A percentile compares a stretch with the other conserved stretches of the same genome.
Conservation (phyloP, 2,113 vertebrate species). For the Phyllostomus discolor region DNA sequence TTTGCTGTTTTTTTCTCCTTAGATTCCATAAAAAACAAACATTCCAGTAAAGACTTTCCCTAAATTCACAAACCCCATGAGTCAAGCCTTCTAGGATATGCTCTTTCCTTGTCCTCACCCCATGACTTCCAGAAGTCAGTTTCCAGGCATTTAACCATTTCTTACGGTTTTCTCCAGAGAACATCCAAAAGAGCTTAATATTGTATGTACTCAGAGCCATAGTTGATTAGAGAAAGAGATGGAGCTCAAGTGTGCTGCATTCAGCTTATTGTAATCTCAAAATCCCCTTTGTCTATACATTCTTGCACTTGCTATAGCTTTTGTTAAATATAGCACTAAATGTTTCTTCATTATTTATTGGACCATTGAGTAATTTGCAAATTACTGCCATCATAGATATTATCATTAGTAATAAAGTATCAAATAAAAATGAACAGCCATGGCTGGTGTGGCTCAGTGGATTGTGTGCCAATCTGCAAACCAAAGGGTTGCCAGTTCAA, state of each 20-base stretch:
- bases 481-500: too few relatives aligned
- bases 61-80: not conserved
- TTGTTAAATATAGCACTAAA: not conserved
- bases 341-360: not conserved
- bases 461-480: too few relatives aligned
- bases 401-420: not conserved
- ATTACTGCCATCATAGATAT: not conserved
- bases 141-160: not conserved
- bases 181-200: not conserved
- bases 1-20: not conserved
- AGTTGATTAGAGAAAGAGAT: not conserved
- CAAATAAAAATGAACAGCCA: not conserved
- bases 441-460: too few relatives aligned
- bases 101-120: not conserved
- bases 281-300: not conserved
- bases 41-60: not conserved
- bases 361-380: not conserved
- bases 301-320: not conserved
- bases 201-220: not conserved
- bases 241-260: not conserved
- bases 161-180: not conserved
- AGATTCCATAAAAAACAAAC: not conserved
- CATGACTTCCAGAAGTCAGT: not conserved
- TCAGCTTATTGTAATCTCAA: not conserved
- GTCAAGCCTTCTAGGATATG: not conserved